Conservation (phyloP, 2,113 vertebrate genomes). For the Tragulus kanchil region DNA sequence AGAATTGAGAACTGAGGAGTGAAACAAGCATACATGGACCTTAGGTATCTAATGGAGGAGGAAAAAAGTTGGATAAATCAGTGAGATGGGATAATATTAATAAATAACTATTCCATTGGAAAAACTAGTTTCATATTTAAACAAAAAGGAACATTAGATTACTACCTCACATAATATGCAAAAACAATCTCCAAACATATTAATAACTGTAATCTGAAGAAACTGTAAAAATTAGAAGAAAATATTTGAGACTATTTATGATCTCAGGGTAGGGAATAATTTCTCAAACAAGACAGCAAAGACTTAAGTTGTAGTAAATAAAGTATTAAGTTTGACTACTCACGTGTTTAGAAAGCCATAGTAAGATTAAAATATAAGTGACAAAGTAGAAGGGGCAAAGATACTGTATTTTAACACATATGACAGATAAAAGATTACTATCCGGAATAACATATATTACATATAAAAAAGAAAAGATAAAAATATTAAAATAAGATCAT, state of each 20-base stretch:
- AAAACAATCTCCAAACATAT: not conserved
- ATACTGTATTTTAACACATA: not conserved
- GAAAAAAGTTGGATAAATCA: not conserved
- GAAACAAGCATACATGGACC: not conserved
- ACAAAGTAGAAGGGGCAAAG: not conserved
- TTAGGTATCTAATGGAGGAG: not conserved
- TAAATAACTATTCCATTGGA: not conserved
- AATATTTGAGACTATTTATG: not conserved
- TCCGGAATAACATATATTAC: not conserved
- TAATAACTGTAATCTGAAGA: not conserved
- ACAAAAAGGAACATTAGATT: slow-evolving; percentile 38
- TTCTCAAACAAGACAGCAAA: slow-evolving; percentile 16
- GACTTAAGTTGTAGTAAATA: not conserved
- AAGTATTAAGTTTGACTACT: not conserved
- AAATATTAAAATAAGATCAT: not conserved
- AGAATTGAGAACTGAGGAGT: not conserved
- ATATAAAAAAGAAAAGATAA: not conserved
- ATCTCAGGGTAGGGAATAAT: not conserved
- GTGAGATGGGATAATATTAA: not conserved
- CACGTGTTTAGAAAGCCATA: not conserved
- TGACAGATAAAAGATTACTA: not conserved
- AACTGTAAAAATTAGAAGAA: not conserved
- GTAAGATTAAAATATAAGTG: slow-evolving; percentile 27
- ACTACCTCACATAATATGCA: not conserved
- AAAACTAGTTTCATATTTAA: not conserved